These are phyloP conservation scores for Chaetops frenatus DNA, from an alignment of 2,113 vertebrate genomes.

Conservation along the genomic window DNA sequence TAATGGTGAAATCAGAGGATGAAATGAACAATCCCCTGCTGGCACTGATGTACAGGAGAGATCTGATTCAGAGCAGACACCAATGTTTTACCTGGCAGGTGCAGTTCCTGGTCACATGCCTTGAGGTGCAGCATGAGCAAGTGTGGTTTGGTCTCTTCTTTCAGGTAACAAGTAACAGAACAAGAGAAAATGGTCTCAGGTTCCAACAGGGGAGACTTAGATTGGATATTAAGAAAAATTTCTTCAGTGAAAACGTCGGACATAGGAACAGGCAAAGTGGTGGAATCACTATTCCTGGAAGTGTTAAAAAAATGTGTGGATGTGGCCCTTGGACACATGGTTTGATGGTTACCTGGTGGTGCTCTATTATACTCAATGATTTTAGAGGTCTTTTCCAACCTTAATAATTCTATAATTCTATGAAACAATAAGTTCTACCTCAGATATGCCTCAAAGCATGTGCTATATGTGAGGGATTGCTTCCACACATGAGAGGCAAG, in stretches of 20 bases:
- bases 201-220: background rate
- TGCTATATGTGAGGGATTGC: background rate
- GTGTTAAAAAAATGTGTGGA: background rate
- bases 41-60: background rate
- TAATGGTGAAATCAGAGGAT: background rate
- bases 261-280: background rate
- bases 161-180: background rate
- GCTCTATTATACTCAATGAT: background rate
- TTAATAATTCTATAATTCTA: background rate
- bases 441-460: background rate
- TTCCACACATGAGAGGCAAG: background rate
- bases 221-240: background rate
- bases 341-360: background rate
- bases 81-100: background rate
- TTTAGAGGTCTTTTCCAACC: background rate
- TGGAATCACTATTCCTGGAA: background rate
- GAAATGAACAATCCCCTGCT: background rate
- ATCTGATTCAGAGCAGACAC: background rate
- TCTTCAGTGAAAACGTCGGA: background rate
- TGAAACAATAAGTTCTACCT: background rate
- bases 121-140: background rate
- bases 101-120: background rate
- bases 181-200: background rate
- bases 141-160: background rate
- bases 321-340: background rate